Base-by-base conservation (phyloP, 1,140 invertebrate genomes). In the Drosophila santomea region DNA sequence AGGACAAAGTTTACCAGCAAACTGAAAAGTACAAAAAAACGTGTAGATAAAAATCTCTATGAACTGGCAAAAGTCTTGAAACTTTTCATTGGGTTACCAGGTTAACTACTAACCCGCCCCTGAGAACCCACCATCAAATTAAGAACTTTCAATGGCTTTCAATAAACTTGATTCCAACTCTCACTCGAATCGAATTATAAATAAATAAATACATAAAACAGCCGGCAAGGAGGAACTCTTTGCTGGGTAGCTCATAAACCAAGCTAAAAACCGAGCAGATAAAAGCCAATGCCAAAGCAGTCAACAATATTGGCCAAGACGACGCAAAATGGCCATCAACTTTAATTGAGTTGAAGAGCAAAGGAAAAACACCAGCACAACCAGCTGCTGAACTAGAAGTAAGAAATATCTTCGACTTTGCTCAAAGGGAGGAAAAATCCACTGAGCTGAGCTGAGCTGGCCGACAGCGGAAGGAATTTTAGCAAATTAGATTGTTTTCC, bases 401-500 rank as follows among this genome's bases (percentile, higher is more conserved):
- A 57, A 48, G 48, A 45, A 77, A 20, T 63, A 68, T 76, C 63
- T 66, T 11, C 44, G n/a, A 39, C 36, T 44, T 12, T 6, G 20
- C 14, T n/a, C 43, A 11, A 17, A 25, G 8, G 8, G 47, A n/a
- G 14, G 48, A n/a, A 39, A 4, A 17, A 51, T 15, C 36, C 41
- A 32, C 12, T 25, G 23, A 28, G 38, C 47, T 35, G 23, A 28
- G 38, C 47, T 35, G 10, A 20, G 45, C 38, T 39, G 11, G 38
- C 14, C 57, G 64, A 74, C 57, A 86, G 83, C 83, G 83, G 84
- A 88, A 83, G 83, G 80, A 88, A 88, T 88, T 89, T 88, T 89
- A 91, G 90, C 80, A 91, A 91, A 91, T 91, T 91, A 91, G 88
- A 91, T 91, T 91, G 89, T 91, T 91, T 91, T 91, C 89, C 89